Evolutionary conservation across 2,888 invertebrate genomes (phyloP).

Genomic region (Idaea biselata): DNA sequence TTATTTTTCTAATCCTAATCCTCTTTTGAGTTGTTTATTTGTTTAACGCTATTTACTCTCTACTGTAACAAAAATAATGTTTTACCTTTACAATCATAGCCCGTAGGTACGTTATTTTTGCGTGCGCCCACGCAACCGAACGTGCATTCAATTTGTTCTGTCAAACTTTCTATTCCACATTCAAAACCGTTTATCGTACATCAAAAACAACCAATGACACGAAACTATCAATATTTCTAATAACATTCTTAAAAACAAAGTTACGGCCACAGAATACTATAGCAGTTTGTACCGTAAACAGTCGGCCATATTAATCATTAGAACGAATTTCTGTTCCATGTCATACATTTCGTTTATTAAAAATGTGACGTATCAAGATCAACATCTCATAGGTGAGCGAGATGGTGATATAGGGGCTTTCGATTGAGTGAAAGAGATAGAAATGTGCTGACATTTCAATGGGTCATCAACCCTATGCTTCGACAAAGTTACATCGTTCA

Average conservation of each 20-base stretch:
- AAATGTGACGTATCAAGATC: slow-evolving; percentile 81
- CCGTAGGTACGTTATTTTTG: slow-evolving; percentile 41
- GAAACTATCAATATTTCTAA: slow-evolving; percentile 81
- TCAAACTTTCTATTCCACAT: slow-evolving; percentile 66
- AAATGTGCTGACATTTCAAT: slow-evolving; percentile 75
- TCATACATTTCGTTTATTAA: slow-evolving; percentile 80
- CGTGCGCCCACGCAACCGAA: slow-evolving; percentile 45
- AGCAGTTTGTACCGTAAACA: slow-evolving; percentile 62
- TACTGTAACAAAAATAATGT: neutral
- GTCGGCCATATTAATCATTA: slow-evolving; percentile 78
- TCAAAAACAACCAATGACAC: slow-evolving; percentile 75
- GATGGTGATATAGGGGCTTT: slow-evolving; percentile 49
- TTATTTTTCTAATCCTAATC: too few species aligned
- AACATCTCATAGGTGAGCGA: slow-evolving; percentile 71
- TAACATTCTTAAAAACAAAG: slow-evolving; percentile 73
- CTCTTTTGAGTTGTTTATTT: too few species aligned
- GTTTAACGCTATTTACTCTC: too few species aligned
- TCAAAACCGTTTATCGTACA: slow-evolving; percentile 69
- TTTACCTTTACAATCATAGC: neutral
- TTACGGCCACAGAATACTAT: slow-evolving; percentile 47
- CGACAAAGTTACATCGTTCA: slow-evolving; percentile 25
- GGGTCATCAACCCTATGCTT: slow-evolving; percentile 76
- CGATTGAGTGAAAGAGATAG: slow-evolving; percentile 57
- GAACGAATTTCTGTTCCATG: slow-evolving; percentile 78
- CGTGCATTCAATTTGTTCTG: slow-evolving; percentile 66